These are phyloP conservation scores for Drepana falcataria DNA, from an alignment of 2,888 invertebrate genomes.

Conservation along the genomic window DNA sequence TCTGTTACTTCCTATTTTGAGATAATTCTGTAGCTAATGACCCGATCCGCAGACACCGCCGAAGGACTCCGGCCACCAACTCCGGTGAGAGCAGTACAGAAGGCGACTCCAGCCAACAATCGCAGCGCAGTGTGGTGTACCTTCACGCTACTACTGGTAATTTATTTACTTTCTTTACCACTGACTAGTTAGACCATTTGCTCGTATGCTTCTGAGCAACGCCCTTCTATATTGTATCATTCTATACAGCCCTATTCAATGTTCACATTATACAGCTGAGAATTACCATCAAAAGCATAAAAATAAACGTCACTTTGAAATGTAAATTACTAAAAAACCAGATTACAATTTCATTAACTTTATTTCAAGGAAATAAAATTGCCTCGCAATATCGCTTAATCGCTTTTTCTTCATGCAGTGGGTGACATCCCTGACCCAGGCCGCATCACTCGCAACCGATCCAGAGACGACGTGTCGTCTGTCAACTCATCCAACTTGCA, in stretches of 20 bases:
- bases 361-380: too few species aligned
- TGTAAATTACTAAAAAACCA: too few species aligned
- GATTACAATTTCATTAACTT: too few species aligned
- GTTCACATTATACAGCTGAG: too few species aligned
- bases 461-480: slow-evolving; percentile 86
- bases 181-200: too few species aligned
- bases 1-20: too few species aligned
- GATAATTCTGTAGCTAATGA: background rate
- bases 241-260: too few species aligned
- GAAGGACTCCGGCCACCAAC: slow-evolving; percentile 66
- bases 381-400: too few species aligned
- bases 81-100: slow-evolving; percentile 85
- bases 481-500: slow-evolving; percentile 81
- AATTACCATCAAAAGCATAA: too few species aligned
- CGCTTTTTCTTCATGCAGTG: slow-evolving; percentile 64
- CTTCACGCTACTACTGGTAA: slow-evolving; percentile 90
- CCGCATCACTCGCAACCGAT: slow-evolving; percentile 78
- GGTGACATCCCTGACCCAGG: slow-evolving; percentile 91
- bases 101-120: slow-evolving; percentile 87
- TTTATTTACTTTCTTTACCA: background rate
- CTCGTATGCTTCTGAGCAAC: too few species aligned
- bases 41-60: slow-evolving; percentile 44
- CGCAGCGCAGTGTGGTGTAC: slow-evolving; percentile 90
- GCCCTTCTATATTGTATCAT: too few species aligned
- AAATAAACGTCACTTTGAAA: too few species aligned